phyloP scores from a whole-genome alignment of 2,888 invertebrate genomes.

The Rotaria macrura region DNA sequence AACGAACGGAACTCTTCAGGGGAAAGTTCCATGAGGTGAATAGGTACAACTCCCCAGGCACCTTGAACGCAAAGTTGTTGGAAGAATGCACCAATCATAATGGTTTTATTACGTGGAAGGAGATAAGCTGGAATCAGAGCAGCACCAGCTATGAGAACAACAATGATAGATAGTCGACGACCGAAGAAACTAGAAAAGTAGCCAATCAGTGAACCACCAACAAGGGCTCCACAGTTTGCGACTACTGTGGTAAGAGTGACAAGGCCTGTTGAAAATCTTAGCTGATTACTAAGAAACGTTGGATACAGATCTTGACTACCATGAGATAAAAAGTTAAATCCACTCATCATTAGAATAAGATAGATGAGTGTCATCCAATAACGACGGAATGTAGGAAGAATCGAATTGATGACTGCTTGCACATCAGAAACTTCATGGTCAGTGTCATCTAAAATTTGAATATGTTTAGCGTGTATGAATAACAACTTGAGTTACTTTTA shows the following conservation, averaged over 20 bases:
- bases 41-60: not conserved
- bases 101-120: not conserved
- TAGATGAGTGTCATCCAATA: not conserved
- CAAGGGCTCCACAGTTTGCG: not conserved
- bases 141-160: not conserved
- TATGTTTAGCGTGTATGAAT: too few relatives aligned
- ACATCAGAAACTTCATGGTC: not conserved
- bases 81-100: not conserved
- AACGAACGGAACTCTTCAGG: not conserved
- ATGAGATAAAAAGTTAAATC: slow-evolving; percentile 11
- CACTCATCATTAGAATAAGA: not conserved
- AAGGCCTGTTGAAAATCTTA: not conserved
- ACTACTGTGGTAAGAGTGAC: not conserved
- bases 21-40: not conserved
- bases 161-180: not conserved
- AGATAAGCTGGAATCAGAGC: not conserved
- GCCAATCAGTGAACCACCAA: not conserved
- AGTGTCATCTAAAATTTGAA: not conserved
- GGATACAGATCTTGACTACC: slow-evolving; percentile 7
- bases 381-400: not conserved
- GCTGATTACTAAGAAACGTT: not conserved
- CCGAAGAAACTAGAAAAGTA: slow-evolving; percentile 13
- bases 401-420: not conserved
- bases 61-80: slow-evolving; percentile 10
- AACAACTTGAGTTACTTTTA: not conserved